Evolutionary conservation across 2,113 vertebrate species (phyloP).

Genomic region (Diphyllodes magnificus): DNA sequence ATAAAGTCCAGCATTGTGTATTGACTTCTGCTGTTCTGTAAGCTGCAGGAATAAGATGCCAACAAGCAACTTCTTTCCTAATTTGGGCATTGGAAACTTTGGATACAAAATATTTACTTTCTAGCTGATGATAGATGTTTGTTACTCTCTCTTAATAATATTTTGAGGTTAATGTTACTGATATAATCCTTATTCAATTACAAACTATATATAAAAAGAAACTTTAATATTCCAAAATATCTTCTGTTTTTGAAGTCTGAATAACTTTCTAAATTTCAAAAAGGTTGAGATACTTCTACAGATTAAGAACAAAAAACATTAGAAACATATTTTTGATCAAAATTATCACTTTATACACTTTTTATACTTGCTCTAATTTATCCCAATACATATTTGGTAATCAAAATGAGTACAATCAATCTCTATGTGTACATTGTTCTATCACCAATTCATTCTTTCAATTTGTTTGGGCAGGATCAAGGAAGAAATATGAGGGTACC

Average conservation of each 20-base stretch:
- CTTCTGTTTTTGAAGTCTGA: neutral
- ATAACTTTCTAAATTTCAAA: neutral
- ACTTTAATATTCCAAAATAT: neutral
- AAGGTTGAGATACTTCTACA: neutral
- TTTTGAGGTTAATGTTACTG: neutral
- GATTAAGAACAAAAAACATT: neutral
- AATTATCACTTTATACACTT: neutral
- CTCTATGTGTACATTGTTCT: rapidly evolving
- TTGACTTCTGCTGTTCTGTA: neutral
- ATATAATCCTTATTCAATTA: neutral
- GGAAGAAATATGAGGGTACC: neutral
- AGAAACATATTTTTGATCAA: neutral
- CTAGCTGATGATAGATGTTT: neutral
- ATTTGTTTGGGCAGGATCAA: neutral
- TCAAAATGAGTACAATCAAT: neutral
- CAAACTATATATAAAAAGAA: neutral
- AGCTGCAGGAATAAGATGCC: neutral
- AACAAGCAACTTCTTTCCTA: neutral
- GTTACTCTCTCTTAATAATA: neutral
- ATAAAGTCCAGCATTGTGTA: neutral
- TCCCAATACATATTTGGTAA: neutral
- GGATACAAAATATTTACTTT: neutral
- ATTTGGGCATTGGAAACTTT: neutral
- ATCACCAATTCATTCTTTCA: neutral
- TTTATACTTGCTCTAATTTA: neutral